These are phyloP conservation scores for Lasiurus cinereus DNA, from an alignment of 2,113 vertebrate genomes.

Conservation along the genomic window DNA sequence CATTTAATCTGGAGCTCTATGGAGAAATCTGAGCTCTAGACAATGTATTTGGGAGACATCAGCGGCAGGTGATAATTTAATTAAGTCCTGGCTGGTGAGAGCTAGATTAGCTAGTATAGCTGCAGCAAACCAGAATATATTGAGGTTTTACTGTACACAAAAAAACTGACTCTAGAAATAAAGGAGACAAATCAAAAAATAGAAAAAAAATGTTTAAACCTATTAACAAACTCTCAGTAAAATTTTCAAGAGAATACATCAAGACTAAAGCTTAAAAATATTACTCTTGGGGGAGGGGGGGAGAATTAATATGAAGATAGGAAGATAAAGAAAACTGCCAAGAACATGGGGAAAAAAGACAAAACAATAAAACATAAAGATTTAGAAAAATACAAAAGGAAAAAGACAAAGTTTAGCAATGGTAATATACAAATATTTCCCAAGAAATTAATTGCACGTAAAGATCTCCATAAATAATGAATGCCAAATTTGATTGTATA, in stretches of 20 bases:
- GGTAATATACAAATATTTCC: background rate
- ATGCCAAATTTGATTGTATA: background rate
- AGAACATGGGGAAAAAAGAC: background rate
- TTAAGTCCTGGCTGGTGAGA: background rate
- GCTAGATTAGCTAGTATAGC: background rate
- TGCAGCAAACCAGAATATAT: background rate
- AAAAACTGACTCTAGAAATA: background rate
- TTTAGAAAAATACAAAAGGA: background rate
- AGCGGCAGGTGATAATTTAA: background rate
- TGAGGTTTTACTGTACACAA: too few relatives aligned
- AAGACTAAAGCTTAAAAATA: slow-evolving; percentile 29
- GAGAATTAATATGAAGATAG: background rate
- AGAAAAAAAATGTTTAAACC: background rate
- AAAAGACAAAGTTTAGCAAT: slow-evolving; percentile 24
- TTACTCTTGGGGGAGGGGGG: background rate
- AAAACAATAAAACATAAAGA: background rate
- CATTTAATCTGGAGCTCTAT: background rate
- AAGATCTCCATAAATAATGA: background rate
- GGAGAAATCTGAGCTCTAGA: background rate
- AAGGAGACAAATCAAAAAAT: background rate
- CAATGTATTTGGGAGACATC: background rate
- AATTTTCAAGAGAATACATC: background rate
- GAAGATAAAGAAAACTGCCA: slow-evolving; percentile 3
- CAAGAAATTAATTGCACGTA: background rate
- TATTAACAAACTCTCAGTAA: slow-evolving; percentile 26